These are phyloP conservation scores for Embidobia sp. DNA, from an alignment of 2,888 invertebrate species.

Conservation along the genomic window DNA sequence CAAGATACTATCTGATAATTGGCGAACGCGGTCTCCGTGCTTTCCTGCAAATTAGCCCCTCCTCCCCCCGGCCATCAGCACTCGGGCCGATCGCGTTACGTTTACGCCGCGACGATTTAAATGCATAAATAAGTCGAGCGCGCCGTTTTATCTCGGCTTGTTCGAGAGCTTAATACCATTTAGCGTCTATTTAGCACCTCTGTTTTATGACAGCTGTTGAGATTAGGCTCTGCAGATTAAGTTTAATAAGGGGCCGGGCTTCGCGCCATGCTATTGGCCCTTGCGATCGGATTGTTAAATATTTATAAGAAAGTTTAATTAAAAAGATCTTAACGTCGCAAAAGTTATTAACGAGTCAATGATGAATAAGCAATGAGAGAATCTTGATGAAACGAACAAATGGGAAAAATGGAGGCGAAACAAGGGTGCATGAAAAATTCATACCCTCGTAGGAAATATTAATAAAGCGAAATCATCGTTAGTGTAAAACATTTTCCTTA, in stretches of 20 bases:
- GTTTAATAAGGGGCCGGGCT: constrained; percentile 41
- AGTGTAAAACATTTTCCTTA: no score
- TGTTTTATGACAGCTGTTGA: constrained; percentile 17
- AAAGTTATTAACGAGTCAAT: no score
- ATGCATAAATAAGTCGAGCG: constrained; percentile 40
- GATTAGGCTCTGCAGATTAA: constrained; percentile 29
- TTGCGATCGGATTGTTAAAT: not conserved
- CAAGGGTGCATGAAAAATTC: no score
- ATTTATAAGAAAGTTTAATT: not conserved
- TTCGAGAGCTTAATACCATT: constrained; percentile 35
- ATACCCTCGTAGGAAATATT: no score
- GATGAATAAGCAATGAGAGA: no score
- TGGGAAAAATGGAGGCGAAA: no score
- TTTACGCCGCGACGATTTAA: constrained; percentile 36
- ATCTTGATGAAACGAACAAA: no score
- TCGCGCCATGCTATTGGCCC: no score
- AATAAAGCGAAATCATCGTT: no score
- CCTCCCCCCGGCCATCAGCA: not conserved
- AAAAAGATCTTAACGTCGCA: no score
- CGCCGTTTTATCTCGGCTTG: constrained; percentile 40
- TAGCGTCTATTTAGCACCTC: constrained; percentile 42
- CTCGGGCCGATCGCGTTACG: constrained; percentile 19
- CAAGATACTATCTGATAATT: constrained; percentile 74
- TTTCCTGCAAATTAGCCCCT: constrained; percentile 44
- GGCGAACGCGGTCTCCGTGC: constrained; percentile 62